A percentile compares a stretch with the other conserved stretches of the same genome.
phyloP scores from a whole-genome alignment of 53 echinoderm and acorn worm species.

The Antedon mediterranea region DNA sequence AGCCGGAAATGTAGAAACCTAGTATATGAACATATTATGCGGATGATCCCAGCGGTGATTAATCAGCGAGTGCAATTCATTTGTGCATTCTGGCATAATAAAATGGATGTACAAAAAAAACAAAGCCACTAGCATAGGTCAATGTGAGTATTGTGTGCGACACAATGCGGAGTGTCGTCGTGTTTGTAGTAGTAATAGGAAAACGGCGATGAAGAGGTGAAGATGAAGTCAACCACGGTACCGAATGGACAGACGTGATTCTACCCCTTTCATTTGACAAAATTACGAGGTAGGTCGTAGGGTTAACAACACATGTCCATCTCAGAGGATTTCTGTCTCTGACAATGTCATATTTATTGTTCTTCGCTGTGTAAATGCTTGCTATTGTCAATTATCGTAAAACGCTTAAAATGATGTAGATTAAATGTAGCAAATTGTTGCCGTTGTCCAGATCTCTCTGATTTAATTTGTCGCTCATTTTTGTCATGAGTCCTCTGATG shows the following conservation, averaged over 20 bases:
- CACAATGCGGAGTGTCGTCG: background rate
- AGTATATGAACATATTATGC: constrained; percentile 1
- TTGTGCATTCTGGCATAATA: background rate
- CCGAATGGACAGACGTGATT: background rate
- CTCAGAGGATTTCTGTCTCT: background rate
- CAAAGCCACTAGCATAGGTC: background rate
- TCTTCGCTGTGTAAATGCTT: background rate
- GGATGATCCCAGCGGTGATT: background rate
- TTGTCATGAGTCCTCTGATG: too few relatives aligned
- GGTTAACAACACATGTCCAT: constrained; percentile 1
- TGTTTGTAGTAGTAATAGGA: background rate
- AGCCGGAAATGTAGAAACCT: background rate
- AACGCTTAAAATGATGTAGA: background rate
- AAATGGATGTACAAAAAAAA: background rate
- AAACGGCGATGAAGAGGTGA: background rate
- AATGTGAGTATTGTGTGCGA: background rate
- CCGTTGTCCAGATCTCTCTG: too few relatives aligned
- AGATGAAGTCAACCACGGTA: background rate
- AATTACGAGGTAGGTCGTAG: background rate
- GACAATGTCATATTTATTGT: background rate
- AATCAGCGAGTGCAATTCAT: background rate
- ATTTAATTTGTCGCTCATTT: too few relatives aligned
- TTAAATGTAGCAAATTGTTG: background rate
- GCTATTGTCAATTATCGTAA: background rate
- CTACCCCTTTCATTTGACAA: background rate